Evolutionary conservation across 1,140 invertebrate genomes (phyloP).

Genomic region (Glossosoma conforme): DNA sequence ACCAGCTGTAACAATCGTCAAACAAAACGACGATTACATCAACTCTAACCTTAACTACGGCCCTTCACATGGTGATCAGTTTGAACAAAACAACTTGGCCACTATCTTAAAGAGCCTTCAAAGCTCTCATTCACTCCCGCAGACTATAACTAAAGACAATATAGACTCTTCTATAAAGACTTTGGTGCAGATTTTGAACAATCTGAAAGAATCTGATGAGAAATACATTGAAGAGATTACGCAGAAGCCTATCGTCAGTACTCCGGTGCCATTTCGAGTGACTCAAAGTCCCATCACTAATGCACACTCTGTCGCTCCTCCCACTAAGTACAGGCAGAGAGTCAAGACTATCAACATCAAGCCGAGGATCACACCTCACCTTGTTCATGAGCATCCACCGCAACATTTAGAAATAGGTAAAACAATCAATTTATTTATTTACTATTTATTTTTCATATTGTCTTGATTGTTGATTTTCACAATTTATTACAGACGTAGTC

Average conservation of each 20-base stretch:
- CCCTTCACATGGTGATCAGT: slow-evolving; percentile 23
- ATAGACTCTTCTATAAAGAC: slow-evolving; percentile 73
- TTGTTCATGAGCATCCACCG: slow-evolving; percentile 26
- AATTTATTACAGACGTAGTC: no score
- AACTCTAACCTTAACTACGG: slow-evolving; percentile 24
- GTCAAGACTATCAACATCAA: slow-evolving; percentile 32
- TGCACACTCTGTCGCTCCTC: slow-evolving; percentile 23
- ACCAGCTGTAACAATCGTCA: slow-evolving; percentile 1
- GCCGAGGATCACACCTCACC: slow-evolving; percentile 21
- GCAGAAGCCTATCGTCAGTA: slow-evolving; percentile 32
- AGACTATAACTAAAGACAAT: slow-evolving; percentile 67
- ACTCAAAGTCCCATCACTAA: slow-evolving; percentile 27
- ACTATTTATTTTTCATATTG: no score
- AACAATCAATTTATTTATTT: no score
- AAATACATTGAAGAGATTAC: slow-evolving; percentile 34
- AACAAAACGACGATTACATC: slow-evolving; percentile 13
- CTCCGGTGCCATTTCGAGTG: slow-evolving; percentile 39
- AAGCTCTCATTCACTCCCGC: slow-evolving; percentile 65
- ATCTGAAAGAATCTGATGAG: slow-evolving; percentile 55
- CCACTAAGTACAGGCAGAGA: slow-evolving; percentile 22
- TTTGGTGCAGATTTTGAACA: slow-evolving; percentile 64
- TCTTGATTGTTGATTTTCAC: no score
- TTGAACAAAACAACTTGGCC: slow-evolving; percentile 38
- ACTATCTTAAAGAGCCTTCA: slow-evolving; percentile 61
- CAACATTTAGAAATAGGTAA: slow-evolving; percentile 29